These are phyloP conservation scores for Sprattus sprattus DNA, from an alignment of 2,113 vertebrate genomes.

Conservation along the genomic window DNA sequence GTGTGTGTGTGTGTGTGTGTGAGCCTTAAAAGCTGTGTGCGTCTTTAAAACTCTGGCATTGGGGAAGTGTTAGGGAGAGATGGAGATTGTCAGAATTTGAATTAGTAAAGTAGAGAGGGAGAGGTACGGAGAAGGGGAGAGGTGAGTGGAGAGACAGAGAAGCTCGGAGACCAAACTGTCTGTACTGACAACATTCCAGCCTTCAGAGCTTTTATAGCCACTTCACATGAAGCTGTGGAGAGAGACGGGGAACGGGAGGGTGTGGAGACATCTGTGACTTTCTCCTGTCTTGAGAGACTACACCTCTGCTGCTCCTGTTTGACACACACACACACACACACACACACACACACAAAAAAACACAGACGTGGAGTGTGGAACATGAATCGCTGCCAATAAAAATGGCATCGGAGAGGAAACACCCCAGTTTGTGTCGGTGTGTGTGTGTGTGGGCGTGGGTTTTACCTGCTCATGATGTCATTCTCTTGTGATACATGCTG, in stretches of 20 bases:
- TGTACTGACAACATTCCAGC: not conserved
- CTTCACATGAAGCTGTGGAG: not conserved
- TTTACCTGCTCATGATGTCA: not conserved
- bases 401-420: not conserved
- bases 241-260: not conserved
- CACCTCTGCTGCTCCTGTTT: not conserved
- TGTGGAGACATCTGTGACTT: not conserved
- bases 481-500: no score
- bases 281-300: not conserved
- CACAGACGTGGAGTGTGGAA: not conserved
- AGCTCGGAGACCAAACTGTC: not conserved
- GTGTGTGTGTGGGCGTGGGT: not conserved
- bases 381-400: not conserved
- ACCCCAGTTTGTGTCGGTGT: not conserved
- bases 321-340: slow-evolving; percentile 2
- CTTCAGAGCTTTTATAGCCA: not conserved
- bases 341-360: not conserved
- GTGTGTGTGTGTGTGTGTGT: slow-evolving; percentile 11
- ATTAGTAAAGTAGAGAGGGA: not conserved
- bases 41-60: no score
- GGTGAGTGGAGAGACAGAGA: not conserved
- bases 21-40: no score
- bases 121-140: not conserved
- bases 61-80: no score
- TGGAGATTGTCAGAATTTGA: no score